Conservation (phyloP, 2,888 invertebrate genomes). For the Helleia helle region DNA sequence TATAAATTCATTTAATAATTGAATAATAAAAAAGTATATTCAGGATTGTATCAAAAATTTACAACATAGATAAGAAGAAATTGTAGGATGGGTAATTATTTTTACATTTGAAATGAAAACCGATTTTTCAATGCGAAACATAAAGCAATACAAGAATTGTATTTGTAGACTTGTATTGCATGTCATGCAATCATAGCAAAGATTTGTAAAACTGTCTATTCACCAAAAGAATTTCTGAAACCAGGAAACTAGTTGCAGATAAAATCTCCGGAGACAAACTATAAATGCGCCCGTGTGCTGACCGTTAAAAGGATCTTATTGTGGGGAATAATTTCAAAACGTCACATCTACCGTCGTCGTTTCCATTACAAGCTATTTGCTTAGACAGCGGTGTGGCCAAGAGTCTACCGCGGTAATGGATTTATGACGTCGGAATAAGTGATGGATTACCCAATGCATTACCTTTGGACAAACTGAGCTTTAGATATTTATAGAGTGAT, state of each 20-base stretch:
- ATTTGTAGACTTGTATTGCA: constrained; percentile 7
- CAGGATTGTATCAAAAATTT: too few relatives aligned
- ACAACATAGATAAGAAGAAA: too few relatives aligned
- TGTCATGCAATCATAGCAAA: constrained; percentile 3
- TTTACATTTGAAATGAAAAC: constrained; percentile 5
- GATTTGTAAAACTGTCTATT: constrained; percentile 6
- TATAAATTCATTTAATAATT: too few relatives aligned
- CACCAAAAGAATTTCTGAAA: constrained; percentile 3
- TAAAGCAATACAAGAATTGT: constrained; percentile 7
- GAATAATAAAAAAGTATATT: too few relatives aligned
- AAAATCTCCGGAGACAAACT: background rate
- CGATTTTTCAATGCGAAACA: constrained; percentile 4
- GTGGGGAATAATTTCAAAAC: constrained; percentile 4
- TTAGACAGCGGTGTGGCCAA: constrained; percentile 31
- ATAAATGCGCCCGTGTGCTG: background rate
- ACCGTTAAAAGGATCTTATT: background rate
- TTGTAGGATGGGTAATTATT: background rate
- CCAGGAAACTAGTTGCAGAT: background rate
- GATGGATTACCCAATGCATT: constrained; percentile 57
- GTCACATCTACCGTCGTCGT: constrained; percentile 7
- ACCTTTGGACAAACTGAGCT: constrained; percentile 32
- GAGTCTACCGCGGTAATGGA: constrained; percentile 42
- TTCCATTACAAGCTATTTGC: constrained; percentile 42
- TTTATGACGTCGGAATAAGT: constrained; percentile 61
- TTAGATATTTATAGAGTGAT: constrained; percentile 16